Evolutionary conservation across 2,888 invertebrate genomes (phyloP).

Genomic region (Leucophenga montana): DNA sequence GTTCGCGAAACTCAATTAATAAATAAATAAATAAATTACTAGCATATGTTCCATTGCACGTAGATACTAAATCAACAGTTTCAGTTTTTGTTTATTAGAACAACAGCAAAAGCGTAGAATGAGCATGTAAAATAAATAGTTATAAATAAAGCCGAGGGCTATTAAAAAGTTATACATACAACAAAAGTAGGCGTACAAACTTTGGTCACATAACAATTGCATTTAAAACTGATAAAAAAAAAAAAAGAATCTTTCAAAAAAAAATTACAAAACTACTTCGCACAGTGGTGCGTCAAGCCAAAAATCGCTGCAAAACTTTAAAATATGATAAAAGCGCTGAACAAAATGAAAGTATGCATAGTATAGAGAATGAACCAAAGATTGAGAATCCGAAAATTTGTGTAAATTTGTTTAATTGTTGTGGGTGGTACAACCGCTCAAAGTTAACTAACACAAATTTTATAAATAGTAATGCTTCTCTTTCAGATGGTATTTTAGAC

Average conservation of each 20-base stretch:
- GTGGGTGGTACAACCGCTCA: too few relatives aligned
- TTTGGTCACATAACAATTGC: not conserved
- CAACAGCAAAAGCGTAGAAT: not conserved
- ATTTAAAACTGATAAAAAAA: not conserved
- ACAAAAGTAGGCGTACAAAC: not conserved
- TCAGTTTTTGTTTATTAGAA: not conserved
- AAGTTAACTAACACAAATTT: too few relatives aligned
- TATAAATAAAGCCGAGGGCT: too few relatives aligned
- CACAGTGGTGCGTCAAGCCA: too few relatives aligned
- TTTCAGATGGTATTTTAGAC: too few relatives aligned
- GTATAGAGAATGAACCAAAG: too few relatives aligned
- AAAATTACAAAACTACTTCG: not conserved
- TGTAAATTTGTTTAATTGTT: too few relatives aligned
- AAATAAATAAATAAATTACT: slow-evolving; percentile 5
- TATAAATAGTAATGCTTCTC: too few relatives aligned
- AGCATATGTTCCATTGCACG: not conserved
- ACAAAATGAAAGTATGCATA: too few relatives aligned
- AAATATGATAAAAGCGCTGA: too few relatives aligned
- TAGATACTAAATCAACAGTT: not conserved
- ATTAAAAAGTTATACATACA: not conserved
- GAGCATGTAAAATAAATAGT: not conserved
- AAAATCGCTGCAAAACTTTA: too few relatives aligned
- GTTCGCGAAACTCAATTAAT: not conserved
- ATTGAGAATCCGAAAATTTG: too few relatives aligned
- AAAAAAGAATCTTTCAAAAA: not conserved